Base-by-base conservation (phyloP, 2,888 invertebrate genomes). In the Ophraella communa region DNA sequence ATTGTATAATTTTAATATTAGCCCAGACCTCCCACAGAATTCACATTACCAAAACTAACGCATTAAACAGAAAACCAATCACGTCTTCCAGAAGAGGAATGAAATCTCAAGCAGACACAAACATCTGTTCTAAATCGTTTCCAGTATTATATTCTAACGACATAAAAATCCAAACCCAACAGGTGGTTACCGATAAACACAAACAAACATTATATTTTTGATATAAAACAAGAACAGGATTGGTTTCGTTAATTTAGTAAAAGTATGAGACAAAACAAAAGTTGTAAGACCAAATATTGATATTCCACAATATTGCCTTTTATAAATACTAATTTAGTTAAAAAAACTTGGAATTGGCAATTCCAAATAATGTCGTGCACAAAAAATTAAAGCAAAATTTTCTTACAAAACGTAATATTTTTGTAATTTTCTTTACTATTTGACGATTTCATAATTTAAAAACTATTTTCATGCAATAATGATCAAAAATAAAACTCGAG, bases 111-210 rank as follows among this genome's bases (percentile, higher is more conserved):
- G 23, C 11, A 21, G 45, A 21, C 21, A 47, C n/a, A 47, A 47
- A 47, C 47, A 47, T 47, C 47, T 47, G 47, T 23, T 14, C 21
- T 21, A 47, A 47, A 47, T 47, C 47, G 23, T 23, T 47, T 47
- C 47, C 47, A 45, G 20, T 20, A 45, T 21, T 18, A 45, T 45
- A 45, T 17, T 17, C 47, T n/a, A n/a, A 47, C 47, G 21, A 47
- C 23, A n/a, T 23, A 11, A 23, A 23, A 47, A n/a, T 47, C 47
- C 21, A 23, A 47, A 47, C 21, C 5, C 47, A 21, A 47, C 47
- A 47, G 47, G 47, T 47, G 47, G 47, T 21, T 47, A n/a, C 23
- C 47, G 47, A 21, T 47, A 23, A 47, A 47, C 14, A 47, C 23
- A 47, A 47, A 47, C 42, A 42, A 42, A 42, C 21, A 47, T 7